Base-by-base conservation (phyloP, 2,113 vertebrate species). In the Silurus meridionalis region DNA sequence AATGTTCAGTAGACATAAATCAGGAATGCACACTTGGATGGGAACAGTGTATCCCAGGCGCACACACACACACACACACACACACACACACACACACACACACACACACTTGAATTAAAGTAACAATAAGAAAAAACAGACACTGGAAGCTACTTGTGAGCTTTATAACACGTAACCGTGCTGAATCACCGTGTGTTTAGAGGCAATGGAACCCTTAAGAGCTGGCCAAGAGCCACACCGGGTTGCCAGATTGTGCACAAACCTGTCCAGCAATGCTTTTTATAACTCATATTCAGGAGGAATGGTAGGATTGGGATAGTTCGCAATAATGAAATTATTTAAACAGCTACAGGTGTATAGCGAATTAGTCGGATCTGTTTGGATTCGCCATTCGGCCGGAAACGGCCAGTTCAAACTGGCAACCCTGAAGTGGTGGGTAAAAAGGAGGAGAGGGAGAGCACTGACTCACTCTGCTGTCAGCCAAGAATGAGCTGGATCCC, bases 31-130 rank as follows among this genome's bases (percentile, higher is more conserved):
- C n/a, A 28, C 25, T 37, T 15, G 66, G 25, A 69, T 6, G 13
- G 25, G 25, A 69, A 69, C 11, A 37, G 4, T 25, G n/a, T 25
- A 58, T 52, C 15, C 3, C 75, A 78, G 23, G 10, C 46, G 1
- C 8, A 71, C 25, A 71, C 25, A 61, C 79, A 81, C 79, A 61
- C 79, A 81, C 79, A 61, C 57, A 81, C 23, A 81, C 79, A 81
- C 55, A 81, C 79, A 81, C 48, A n/a, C 37, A 50, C 71, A 74
- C 72, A n/a, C 72, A 53, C 72, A 77, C 50, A 53, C 74, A 75
- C 72, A 25, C 50, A 78, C 52, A 3, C 50, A 13, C 37, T 28
- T 21, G 37, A 48, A 72, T 10, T 72, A 7, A 48, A 48, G 25
- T 8, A 66, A 66, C 5, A 37, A 48, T 72, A 72, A 13, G 8